Evolutionary conservation across 2,888 invertebrate genomes (phyloP).

Genomic region (Philopedon plagiatum): DNA sequence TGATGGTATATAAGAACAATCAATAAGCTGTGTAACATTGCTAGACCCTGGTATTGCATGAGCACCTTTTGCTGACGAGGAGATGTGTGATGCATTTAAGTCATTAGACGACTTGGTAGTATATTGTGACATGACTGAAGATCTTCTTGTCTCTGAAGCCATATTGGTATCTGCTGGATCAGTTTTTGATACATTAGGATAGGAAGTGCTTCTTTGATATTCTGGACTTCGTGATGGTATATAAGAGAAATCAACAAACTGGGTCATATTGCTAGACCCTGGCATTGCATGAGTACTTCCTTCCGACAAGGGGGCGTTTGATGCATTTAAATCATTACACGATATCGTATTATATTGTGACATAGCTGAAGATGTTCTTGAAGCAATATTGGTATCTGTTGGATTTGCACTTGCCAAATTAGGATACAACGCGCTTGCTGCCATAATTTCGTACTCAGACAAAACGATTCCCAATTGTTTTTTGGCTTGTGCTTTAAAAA

Average conservation of each 20-base stretch:
- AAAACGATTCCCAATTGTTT: not conserved
- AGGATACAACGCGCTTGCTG: not conserved
- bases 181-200: too few species aligned
- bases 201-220: too few species aligned
- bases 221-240: not conserved
- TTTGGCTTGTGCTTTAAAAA: not conserved
- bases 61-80: too few species aligned
- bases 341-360: not conserved
- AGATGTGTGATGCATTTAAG: too few species aligned
- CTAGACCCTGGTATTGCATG: too few species aligned
- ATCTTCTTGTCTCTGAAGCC: too few species aligned
- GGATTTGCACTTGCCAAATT: not conserved
- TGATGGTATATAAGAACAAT: too few species aligned
- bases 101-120: too few species aligned
- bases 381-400: not conserved
- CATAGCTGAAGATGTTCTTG: not conserved
- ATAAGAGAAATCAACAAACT: not conserved
- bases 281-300: not conserved
- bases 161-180: too few species aligned
- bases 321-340: not conserved
- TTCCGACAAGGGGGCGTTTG: not conserved
- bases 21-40: too few species aligned
- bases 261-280: not conserved
- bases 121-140: too few species aligned
- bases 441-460: not conserved